phyloP scores from a whole-genome alignment of 2,113 vertebrate species.

The Apaloderma vittatum region DNA sequence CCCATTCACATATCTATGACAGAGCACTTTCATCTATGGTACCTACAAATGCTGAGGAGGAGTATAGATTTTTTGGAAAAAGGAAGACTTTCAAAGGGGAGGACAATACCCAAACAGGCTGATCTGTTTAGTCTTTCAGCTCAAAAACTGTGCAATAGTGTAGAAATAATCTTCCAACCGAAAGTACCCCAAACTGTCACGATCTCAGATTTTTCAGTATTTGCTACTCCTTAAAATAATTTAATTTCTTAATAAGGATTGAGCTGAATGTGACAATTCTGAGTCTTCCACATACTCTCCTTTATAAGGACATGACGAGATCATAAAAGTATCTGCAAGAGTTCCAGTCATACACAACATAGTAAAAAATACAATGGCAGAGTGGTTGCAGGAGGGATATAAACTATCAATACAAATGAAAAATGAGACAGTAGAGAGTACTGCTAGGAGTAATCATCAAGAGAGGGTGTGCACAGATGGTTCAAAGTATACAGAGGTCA shows the following conservation, averaged over 20 bases:
- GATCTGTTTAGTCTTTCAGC: not conserved
- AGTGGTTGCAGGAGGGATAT: not conserved
- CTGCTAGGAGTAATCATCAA: not conserved
- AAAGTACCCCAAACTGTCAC: not conserved
- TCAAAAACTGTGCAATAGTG: not conserved
- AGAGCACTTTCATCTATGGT: not conserved
- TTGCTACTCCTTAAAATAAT: not conserved
- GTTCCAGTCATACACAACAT: not conserved
- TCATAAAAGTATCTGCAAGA: not conserved
- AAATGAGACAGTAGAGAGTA: not conserved
- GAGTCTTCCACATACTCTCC: not conserved
- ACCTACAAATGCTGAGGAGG: not conserved
- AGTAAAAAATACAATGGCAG: not conserved
- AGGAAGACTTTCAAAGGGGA: not conserved
- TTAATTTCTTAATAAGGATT: not conserved
- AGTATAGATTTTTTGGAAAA: not conserved
- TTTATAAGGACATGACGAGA: not conserved
- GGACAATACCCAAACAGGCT: not conserved
- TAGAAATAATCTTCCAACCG: not conserved
- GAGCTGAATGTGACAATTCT: not conserved
- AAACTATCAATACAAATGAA: not conserved
- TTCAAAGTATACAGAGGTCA: not conserved
- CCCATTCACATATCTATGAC: not conserved
- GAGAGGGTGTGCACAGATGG: fast-evolving
- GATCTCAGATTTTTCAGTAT: not conserved